phyloP scores from a whole-genome alignment of 2,113 vertebrate genomes.

The Lepisosteus oculatus region DNA sequence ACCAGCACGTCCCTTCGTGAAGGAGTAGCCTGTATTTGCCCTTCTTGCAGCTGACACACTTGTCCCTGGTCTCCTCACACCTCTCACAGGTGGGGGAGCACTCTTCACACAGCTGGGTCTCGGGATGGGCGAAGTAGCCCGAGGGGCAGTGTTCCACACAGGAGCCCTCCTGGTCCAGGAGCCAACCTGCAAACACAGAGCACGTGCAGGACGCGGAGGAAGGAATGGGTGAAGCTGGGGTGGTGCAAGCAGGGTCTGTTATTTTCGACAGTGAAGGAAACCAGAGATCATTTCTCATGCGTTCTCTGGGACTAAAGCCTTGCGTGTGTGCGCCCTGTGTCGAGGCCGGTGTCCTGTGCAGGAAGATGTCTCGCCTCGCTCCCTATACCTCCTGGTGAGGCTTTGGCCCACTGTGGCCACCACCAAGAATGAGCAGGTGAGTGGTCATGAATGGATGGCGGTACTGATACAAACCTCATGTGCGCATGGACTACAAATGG shows the following conservation, averaged over 20 bases:
- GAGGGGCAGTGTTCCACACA: slow-evolving; percentile 57
- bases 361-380: too few species aligned
- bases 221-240: too few species aligned
- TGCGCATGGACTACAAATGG: not conserved
- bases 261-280: too few species aligned
- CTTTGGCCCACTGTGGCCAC: too few species aligned
- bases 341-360: too few species aligned
- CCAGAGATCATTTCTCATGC: too few species aligned
- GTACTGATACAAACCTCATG: not conserved
- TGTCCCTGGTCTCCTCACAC: slow-evolving; percentile 53
- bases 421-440: too few species aligned
- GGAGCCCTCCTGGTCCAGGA: slow-evolving; percentile 65
- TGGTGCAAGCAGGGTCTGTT: too few species aligned
- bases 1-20: slow-evolving; percentile 65
- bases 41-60: slow-evolving; percentile 61
- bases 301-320: too few species aligned
- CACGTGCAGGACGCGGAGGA: too few species aligned
- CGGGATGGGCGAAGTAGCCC: slow-evolving; percentile 59
- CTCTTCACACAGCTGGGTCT: slow-evolving; percentile 63
- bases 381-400: too few species aligned
- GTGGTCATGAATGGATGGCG: not conserved
- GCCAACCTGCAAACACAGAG: slow-evolving; percentile 44
- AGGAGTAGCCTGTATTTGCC: slow-evolving; percentile 57
- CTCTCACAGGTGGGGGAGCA: slow-evolving; percentile 66
- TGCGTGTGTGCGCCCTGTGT: too few species aligned